Base-by-base conservation (phyloP, 2,888 invertebrate species). In the Rhogogaster chlorosoma region DNA sequence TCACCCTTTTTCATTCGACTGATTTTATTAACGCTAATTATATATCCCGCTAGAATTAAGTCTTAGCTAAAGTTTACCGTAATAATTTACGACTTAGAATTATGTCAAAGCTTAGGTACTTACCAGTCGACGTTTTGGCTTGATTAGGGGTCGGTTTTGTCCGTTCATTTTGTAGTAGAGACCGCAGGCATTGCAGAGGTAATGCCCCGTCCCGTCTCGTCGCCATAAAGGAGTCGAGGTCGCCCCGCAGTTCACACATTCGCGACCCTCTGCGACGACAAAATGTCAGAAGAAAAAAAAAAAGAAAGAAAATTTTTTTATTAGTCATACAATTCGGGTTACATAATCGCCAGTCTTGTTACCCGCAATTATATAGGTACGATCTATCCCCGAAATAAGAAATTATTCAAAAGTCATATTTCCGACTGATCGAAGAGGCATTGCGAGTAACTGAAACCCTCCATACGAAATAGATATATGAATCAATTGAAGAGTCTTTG, bases 141-240 rank as follows among this genome's bases (percentile, higher is more conserved):
- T 99, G 95, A 99, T 99, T 93, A 99, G 96, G 86, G 99, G 99
- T 94, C 99, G 95, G 94, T 99, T 99, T 94, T 99, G 98, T 92
- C 99, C 99, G 94, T 99, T 99, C 99, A 99, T 99, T 96, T 99
- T 99, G 96, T 99, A 99, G 95, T 99, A 99, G 90, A 99, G 96
- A 91, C 99, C 99, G 94, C 99, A 93, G 73, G 93, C 93, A 89
- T 94, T 94, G 91, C 94, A 94, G 89, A 96, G 96, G 95, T 99
- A 99, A 94, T 98, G 98, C 75, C 99, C 99, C 89, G 99, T 99
- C 89, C 99, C 99, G 94, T 99, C 99, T 91, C 99, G 96, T 93
- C 99, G 96, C 99, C 99, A 97, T 78, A 99, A 95, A 10, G 99
- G 99, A 89, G 99, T 99, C 92, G 98, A 98, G 88, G 99, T 99